Base-by-base conservation (phyloP, 2,113 vertebrate genomes). In the Eclectus roratus region DNA sequence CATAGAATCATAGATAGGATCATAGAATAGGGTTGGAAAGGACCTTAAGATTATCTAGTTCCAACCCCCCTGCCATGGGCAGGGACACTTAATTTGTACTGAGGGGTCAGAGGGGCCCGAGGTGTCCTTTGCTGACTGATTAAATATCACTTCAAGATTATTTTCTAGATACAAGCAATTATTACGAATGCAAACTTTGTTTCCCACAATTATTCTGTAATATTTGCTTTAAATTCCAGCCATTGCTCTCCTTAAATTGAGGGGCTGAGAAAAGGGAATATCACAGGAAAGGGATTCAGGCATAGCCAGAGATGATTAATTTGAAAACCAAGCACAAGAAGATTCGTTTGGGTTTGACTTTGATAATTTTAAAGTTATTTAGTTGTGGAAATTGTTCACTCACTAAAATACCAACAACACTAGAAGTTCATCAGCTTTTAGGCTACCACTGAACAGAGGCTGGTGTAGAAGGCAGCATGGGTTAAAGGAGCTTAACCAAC, bases 401-500 rank as follows among this genome's bases (percentile, higher is more conserved):
- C 44, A 78, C 50, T 50, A 71, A 76, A 82, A 69, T 8, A 66
- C 21, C 63, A 69, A 50, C 44, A 0, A 0, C 43, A 46, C 29
- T 41, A 82, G 56, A 77, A 73, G 63, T 64, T 78, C 55, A 60
- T 17, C 53, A 80, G 66, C 72, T 93, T 69, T 52, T 61, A 92
- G 50, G 21, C 8, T 44, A 13, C 24, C 64, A 39, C 43, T 31
- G 49, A 78, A 19, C 2, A 5, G 60, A 66, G 85, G 50, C 20
- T 0, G 1, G 17, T 1, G 14, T 68, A 64, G 82, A 87, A 80
- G 21, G 80, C 63, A 66, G 76, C 65, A 88, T 1, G 85, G 60
- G 93, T 96, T 97, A 96, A 93, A 93, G 82, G 39, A 91, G 63
- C 71, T 89, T 70, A 95, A 90, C 65, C 58, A 92, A 47, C n/a